These are phyloP conservation scores for Camelus bactrianus DNA, from an alignment of 2,113 vertebrate species.

Conservation along the genomic window DNA sequence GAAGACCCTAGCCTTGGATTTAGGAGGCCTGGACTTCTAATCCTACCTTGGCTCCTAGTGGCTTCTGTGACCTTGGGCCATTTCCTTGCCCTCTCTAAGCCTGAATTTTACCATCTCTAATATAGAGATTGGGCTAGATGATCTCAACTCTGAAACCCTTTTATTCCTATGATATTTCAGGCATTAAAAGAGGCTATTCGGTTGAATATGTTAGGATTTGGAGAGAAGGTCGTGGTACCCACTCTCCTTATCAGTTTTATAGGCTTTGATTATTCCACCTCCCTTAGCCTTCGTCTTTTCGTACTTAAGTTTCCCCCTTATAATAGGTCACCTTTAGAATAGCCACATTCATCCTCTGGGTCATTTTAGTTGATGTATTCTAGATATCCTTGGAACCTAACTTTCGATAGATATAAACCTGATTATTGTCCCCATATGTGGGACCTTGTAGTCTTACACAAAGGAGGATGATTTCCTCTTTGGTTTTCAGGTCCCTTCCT, in stretches of 20 bases:
- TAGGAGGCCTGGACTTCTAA: slow-evolving; percentile 1
- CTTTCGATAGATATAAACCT: slow-evolving; percentile 50
- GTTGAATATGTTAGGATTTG: slow-evolving; percentile 25
- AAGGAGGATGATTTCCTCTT: slow-evolving; percentile 31
- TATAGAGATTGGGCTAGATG: background rate
- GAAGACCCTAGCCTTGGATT: slow-evolving; percentile 19
- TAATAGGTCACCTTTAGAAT: background rate
- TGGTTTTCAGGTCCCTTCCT: background rate
- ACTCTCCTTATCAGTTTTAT: background rate
- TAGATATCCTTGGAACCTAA: background rate
- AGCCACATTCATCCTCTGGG: background rate
- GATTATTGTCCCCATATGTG: slow-evolving; percentile 1
- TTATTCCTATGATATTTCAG: slow-evolving; percentile 40
- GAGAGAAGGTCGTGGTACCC: slow-evolving; percentile 41
- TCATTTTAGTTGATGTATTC: slow-evolving; percentile 39
- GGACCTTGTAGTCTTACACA: background rate
- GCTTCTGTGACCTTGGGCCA: slow-evolving; percentile 48
- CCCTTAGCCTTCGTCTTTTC: slow-evolving; percentile 19
- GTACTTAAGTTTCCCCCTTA: background rate
- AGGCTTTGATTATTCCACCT: background rate
- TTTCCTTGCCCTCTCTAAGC: slow-evolving; percentile 28
- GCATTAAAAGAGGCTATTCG: slow-evolving; percentile 34
- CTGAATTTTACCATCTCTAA: slow-evolving; percentile 43
- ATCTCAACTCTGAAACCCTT: slow-evolving; percentile 14
- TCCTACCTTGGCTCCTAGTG: background rate